Evolutionary conservation across 1,140 invertebrate genomes (phyloP).

Genomic region (Drosophila santomea): DNA sequence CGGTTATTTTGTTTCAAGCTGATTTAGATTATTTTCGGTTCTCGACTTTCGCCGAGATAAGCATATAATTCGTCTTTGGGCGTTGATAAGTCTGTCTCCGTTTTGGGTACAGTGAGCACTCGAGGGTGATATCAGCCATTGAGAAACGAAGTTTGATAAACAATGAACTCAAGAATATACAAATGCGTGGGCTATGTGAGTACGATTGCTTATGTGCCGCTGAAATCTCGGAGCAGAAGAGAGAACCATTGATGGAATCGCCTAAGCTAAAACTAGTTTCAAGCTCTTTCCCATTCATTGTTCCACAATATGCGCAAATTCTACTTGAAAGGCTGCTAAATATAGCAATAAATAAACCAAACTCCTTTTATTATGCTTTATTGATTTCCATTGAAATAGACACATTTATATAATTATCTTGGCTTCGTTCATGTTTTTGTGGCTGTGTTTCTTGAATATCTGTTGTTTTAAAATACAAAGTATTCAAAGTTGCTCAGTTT

Average conservation of each 20-base stretch:
- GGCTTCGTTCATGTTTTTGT: conserved; percentile 39
- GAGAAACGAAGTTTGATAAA: conserved; percentile 3
- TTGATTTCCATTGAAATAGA: conserved; percentile 79
- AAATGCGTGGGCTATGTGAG: not conserved
- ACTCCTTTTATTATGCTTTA: conserved; percentile 65
- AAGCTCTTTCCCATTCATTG: not conserved
- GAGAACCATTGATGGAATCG: not conserved
- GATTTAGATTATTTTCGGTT: conserved; percentile 55
- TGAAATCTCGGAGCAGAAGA: conserved; percentile 9
- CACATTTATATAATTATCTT: conserved; percentile 79
- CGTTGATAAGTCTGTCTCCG: conserved; percentile 23
- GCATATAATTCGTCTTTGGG: conserved; percentile 42
- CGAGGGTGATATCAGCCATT: conserved; percentile 1
- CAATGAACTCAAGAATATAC: not conserved
- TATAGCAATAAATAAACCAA: not conserved
- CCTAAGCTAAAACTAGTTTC: conserved; percentile 4
- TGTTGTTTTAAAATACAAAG: conserved; percentile 74
- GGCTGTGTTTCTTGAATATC: conserved; percentile 49
- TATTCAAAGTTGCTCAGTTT: conserved; percentile 72
- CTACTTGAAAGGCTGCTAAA: too few relatives aligned
- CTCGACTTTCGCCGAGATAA: conserved; percentile 66
- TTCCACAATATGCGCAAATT: not conserved
- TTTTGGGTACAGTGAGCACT: conserved; percentile 28
- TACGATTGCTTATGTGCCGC: not conserved
- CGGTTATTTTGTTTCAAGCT: conserved; percentile 44